These are phyloP conservation scores for Aricia artaxerxes DNA, from an alignment of 2,888 invertebrate species.

Conservation along the genomic window DNA sequence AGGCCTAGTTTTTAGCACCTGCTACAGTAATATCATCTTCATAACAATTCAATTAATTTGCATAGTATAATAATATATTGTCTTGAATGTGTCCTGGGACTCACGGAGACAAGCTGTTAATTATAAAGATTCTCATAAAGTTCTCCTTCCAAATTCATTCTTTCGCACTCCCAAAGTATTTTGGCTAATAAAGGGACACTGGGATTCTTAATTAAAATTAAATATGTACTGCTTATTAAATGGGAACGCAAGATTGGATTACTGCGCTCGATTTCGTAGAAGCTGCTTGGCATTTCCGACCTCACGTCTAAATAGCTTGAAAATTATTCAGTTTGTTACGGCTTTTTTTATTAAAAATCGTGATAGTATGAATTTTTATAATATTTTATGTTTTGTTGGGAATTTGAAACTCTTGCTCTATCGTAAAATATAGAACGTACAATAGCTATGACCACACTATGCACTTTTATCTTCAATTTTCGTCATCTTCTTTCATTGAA, in stretches of 20 bases:
- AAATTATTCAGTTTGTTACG: neutral
- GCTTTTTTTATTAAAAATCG: neutral
- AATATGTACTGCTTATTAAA: constrained; percentile 37
- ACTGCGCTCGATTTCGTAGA: neutral
- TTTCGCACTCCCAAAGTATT: constrained; percentile 10
- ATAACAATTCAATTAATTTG: neutral
- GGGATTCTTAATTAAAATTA: constrained; percentile 54
- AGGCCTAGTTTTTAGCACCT: too few relatives aligned
- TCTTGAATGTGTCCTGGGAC: neutral
- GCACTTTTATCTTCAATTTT: too few relatives aligned
- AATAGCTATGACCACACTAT: too few relatives aligned
- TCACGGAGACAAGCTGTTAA: constrained; percentile 2
- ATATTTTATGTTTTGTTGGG: too few relatives aligned
- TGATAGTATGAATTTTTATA: neutral
- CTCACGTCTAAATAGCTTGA: neutral
- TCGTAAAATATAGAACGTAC: too few relatives aligned
- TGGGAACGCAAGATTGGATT: neutral
- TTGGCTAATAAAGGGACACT: constrained; percentile 33
- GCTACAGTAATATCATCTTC: neutral
- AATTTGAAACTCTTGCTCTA: too few relatives aligned
- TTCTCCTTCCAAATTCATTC: neutral
- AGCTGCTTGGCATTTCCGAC: constrained; percentile 1
- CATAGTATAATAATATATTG: neutral
- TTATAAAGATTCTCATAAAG: constrained; percentile 23
- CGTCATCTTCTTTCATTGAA: too few relatives aligned